Conservation (phyloP, 2,797 vertebrate genomes). For the Acrocephalus scirpaceus region DNA sequence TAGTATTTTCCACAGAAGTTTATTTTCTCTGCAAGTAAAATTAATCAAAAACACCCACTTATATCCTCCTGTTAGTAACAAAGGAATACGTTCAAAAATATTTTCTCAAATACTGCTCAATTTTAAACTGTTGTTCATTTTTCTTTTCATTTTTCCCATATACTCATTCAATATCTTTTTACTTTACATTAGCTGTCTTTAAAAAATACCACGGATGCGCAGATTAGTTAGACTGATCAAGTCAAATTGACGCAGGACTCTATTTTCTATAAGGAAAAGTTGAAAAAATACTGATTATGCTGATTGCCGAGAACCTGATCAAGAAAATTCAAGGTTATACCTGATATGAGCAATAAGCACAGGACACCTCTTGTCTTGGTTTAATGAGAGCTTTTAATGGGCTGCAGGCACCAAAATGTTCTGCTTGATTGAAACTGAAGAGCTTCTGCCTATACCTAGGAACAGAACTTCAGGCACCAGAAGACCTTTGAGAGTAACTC, state of each 20-base stretch:
- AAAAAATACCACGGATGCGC: background rate
- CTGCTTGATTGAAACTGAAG: background rate
- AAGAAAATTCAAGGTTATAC: background rate
- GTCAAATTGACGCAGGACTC: accelerated
- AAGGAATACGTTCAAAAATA: background rate
- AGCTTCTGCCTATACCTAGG: background rate
- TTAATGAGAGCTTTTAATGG: background rate
- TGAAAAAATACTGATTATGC: background rate
- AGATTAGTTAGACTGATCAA: background rate
- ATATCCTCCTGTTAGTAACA: background rate
- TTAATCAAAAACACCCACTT: background rate
- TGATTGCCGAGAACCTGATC: background rate
- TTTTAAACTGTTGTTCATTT: background rate
- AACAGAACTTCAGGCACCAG: background rate
- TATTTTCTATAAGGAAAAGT: background rate
- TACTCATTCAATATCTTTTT: background rate
- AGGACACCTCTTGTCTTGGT: background rate
- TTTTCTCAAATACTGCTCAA: constrained; percentile 4
- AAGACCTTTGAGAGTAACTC: background rate
- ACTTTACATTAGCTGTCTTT: background rate
- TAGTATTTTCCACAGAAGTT: background rate
- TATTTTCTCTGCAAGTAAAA: background rate
- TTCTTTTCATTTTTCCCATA: background rate
- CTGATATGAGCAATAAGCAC: background rate
- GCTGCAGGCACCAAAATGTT: background rate